Percentiles rank a stretch among this genome's conserved stretches.
phyloP scores from a whole-genome alignment of 2,888 invertebrate genomes.

The Trissonchulus sp. region DNA sequence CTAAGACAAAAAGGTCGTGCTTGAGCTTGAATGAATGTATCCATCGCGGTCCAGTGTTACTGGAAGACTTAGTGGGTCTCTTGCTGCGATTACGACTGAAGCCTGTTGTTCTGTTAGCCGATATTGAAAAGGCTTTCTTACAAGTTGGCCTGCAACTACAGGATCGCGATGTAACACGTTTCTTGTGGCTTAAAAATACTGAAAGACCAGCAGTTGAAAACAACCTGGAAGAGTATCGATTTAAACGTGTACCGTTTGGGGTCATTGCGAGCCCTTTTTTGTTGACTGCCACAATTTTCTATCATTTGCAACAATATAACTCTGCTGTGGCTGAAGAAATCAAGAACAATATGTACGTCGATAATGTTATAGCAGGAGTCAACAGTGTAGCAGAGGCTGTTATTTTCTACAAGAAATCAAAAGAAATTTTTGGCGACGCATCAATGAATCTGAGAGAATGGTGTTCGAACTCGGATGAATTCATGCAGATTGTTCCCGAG shows the following conservation, averaged over 20 bases:
- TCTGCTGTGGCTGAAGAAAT: not conserved
- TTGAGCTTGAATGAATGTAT: not conserved
- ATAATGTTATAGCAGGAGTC: not conserved
- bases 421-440: conserved; percentile 28
- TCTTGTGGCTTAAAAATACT: conserved; percentile 5
- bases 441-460: conserved; percentile 28
- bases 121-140: conserved; percentile 42
- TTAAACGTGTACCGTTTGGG: conserved; percentile 38
- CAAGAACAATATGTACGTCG: not conserved
- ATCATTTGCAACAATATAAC: conserved; percentile 18
- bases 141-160: conserved; percentile 32
- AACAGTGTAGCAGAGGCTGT: no score
- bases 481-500: no score
- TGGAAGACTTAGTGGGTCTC: not conserved
- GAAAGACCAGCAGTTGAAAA: conserved; percentile 20
- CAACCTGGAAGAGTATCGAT: conserved; percentile 36
- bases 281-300: conserved; percentile 32
- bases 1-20: no score
- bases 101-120: conserved; percentile 22
- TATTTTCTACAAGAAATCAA: conserved; percentile 27
- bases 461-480: not conserved
- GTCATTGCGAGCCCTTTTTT: conserved; percentile 34
- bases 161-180: conserved; percentile 33
- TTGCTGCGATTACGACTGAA: not conserved
- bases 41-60: not conserved